phyloP scores from a whole-genome alignment of 2,797 vertebrate genomes.

The Lagodon rhomboides region DNA sequence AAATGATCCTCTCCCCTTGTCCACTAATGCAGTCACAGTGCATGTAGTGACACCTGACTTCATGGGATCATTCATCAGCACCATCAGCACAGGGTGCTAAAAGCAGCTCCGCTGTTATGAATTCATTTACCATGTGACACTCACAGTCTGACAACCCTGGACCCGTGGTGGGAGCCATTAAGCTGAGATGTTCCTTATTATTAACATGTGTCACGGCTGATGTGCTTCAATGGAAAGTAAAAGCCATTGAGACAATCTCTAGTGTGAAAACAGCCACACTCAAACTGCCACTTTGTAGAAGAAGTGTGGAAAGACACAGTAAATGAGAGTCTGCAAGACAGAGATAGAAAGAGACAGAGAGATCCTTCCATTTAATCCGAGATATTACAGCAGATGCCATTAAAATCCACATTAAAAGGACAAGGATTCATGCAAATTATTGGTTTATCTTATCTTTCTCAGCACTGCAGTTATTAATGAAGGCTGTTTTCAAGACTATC shows the following conservation, averaged over 20 bases:
- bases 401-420: constrained; percentile 31
- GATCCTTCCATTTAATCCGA: constrained; percentile 26
- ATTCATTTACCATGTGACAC: constrained; percentile 51
- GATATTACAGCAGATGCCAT: constrained; percentile 41
- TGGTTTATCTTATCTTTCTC: constrained; percentile 38
- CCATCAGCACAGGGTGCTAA: constrained; percentile 41
- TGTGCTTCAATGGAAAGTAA: constrained; percentile 76
- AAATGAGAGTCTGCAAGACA: constrained; percentile 37
- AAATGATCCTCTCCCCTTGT: background rate
- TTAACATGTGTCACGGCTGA: constrained; percentile 64
- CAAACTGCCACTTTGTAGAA: constrained; percentile 57
- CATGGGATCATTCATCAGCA: constrained; percentile 53
- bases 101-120: constrained; percentile 53
- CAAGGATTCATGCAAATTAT: constrained; percentile 45
- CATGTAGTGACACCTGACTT: constrained; percentile 20
- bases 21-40: constrained; percentile 15
- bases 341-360: constrained; percentile 21
- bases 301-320: constrained; percentile 38
- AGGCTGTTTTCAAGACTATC: constrained; percentile 28
- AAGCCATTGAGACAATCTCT: constrained; percentile 63
- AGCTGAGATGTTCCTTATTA: constrained; percentile 56
- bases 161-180: constrained; percentile 55
- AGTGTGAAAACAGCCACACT: constrained; percentile 61
- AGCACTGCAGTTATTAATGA: constrained; percentile 26
- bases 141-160: constrained; percentile 39